Evolutionary conservation across 2,113 vertebrate species (phyloP).

Genomic region (Sphaerodactylus townsendi): DNA sequence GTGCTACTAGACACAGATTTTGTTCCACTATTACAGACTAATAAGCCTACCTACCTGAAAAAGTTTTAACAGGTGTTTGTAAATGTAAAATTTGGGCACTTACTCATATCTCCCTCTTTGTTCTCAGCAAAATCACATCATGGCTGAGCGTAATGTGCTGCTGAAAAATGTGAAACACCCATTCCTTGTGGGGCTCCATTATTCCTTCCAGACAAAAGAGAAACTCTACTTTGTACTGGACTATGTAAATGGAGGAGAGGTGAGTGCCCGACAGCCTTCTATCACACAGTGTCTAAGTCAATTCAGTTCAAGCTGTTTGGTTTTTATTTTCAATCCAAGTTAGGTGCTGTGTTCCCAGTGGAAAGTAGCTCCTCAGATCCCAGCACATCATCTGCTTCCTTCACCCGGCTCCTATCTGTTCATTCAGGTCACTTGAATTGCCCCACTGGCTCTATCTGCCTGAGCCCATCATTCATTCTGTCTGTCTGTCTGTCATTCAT

Average conservation of each 20-base stretch:
- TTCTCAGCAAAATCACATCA: slow-evolving; percentile 94
- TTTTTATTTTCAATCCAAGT: background rate
- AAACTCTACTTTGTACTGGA: slow-evolving; percentile 99
- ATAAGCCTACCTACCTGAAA: no score
- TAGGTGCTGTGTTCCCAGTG: background rate
- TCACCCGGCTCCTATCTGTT: no score
- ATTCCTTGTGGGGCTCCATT: slow-evolving; percentile 94
- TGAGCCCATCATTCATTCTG: no score
- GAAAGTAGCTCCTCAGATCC: no score
- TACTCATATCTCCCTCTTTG: background rate
- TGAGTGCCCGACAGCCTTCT: slow-evolving; percentile 51
- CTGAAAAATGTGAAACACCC: slow-evolving; percentile 95
- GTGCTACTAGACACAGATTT: no score
- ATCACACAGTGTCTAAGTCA: background rate
- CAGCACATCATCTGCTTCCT: no score
- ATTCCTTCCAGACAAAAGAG: slow-evolving; percentile 96
- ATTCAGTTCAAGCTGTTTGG: background rate
- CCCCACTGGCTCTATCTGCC: no score
- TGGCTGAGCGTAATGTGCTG: slow-evolving; percentile 95
- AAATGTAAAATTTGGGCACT: background rate
- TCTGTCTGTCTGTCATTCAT: no score
- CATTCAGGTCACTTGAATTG: no score
- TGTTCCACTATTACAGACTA: no score
- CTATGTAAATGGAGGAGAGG: slow-evolving; percentile 98
- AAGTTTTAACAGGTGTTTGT: background rate